Conservation (phyloP, 2,113 vertebrate genomes). For the Scatophagus argus region DNA sequence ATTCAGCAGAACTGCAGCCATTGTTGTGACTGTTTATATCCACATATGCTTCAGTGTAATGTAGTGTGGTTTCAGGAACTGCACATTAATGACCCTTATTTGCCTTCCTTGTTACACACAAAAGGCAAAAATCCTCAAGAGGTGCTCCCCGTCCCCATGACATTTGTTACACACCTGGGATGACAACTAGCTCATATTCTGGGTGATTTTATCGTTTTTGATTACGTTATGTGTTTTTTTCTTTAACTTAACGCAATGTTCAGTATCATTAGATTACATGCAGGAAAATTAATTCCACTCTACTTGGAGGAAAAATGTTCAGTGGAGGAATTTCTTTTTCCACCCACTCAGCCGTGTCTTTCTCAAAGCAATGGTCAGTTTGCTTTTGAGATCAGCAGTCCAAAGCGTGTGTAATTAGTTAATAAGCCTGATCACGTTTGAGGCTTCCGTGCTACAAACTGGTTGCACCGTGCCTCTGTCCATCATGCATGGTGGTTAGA, state of each 20-base stretch:
- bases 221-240: background rate
- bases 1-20: constrained; percentile 26
- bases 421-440: constrained; percentile 49
- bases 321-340: constrained; percentile 45
- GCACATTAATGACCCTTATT: constrained; percentile 9
- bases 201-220: constrained; percentile 24
- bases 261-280: constrained; percentile 50
- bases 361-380: constrained; percentile 40
- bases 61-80: background rate
- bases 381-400: constrained; percentile 44
- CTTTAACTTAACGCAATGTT: constrained; percentile 36
- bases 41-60: constrained; percentile 17
- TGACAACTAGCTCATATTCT: background rate
- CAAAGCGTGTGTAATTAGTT: constrained; percentile 57
- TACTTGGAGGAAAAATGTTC: constrained; percentile 48
- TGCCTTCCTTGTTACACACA: background rate
- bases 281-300: constrained; percentile 50
- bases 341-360: constrained; percentile 40
- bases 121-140: background rate
- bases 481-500: constrained; percentile 75
- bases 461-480: constrained; percentile 71
- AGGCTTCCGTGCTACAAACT: constrained; percentile 59
- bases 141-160: background rate
- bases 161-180: background rate
- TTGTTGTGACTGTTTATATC: constrained; percentile 44